Base-by-base conservation (phyloP, 1,140 invertebrate genomes). In the Neodiprion pinetum region DNA sequence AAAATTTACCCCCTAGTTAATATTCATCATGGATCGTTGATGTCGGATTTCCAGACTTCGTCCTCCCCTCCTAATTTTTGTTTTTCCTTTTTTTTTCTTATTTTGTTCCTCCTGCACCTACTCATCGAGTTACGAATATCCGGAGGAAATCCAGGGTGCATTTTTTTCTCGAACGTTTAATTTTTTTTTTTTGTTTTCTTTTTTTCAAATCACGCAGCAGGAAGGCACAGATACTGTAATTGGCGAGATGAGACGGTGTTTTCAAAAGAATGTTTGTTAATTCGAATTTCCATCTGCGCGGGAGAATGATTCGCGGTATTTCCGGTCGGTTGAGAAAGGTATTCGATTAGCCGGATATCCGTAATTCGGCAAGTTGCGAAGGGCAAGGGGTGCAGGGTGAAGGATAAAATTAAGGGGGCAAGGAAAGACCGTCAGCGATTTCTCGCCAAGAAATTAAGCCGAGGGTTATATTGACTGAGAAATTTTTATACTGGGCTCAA, bases 21-120 rank as follows among this genome's bases (percentile, higher is more conserved):
- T 53, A 53, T 53, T 53, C 50, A 53, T 53, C 17, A 21, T 21
- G n/a, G n/a, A 53, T 53, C 50, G 50, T 53, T 53, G 10, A 14
- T n/a, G 50, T n/a, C 50, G 10, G 50, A 53, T 11, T 53, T 53
- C n/a, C n/a, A 53, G n/a, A 11, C n/a, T 53, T 53, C 50, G n/a
- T 53, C n/a, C 50, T 11, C n/a, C 50, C 50, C 2, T 1, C 50
- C 1, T 21, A 21, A 21, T 21, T 21, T n/a, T 53, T 53, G 10
- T 53, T 53, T 53, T 53, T n/a, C n/a, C 50, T 53, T 53, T n/a
- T 53, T 53, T 53, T 53, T 53, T n/a, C n/a, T 53, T 53, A 53
- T 11, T 53, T 53, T 11, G 10, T n/a, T 53, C 1, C 50, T 11
- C 17, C 17, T 21, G 17, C 17, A 21, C 17, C 17, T 21, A 21